A percentile compares a stretch with the other conserved stretches of the same genome.
Evolutionary conservation across 1,140 invertebrate species (phyloP).

Genomic region (Cydia amplana): DNA sequence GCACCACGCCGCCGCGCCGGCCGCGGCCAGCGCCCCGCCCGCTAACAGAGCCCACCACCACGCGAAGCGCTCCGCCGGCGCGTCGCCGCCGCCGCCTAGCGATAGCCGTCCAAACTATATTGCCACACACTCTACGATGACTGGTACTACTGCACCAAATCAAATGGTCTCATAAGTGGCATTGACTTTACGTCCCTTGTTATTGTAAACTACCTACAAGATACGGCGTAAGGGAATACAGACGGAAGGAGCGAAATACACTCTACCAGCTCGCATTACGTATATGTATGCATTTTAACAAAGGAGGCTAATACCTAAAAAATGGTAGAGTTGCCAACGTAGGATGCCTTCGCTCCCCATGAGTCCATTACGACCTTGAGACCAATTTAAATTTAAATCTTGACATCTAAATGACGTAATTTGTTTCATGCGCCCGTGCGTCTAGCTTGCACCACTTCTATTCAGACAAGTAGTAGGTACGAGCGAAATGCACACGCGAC

Average conservation of each 20-base stretch:
- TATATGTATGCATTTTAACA: too few relatives aligned
- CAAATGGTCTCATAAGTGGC: background rate
- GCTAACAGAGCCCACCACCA: conserved; percentile 54
- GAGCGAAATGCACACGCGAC: too few relatives aligned
- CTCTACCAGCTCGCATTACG: too few relatives aligned
- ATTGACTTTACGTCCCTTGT: background rate
- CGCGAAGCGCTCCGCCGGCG: conserved; percentile 38
- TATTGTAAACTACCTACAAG: background rate
- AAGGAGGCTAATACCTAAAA: too few relatives aligned
- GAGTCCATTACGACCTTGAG: too few relatives aligned
- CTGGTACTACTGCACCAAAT: background rate
- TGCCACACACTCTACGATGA: background rate
- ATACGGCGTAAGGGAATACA: background rate
- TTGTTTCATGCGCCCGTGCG: too few relatives aligned
- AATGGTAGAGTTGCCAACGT: too few relatives aligned
- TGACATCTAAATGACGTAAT: too few relatives aligned
- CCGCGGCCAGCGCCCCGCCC: conserved; percentile 45
- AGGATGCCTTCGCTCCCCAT: too few relatives aligned
- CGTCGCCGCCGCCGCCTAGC: conserved; percentile 39
- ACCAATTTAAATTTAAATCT: too few relatives aligned
- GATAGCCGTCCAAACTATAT: conserved; percentile 6
- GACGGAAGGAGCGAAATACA: background rate
- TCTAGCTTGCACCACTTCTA: too few relatives aligned
- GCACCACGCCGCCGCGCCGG: conserved; percentile 43
- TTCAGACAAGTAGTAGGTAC: too few relatives aligned